phyloP scores from a whole-genome alignment of 2,888 invertebrate genomes.

The Caenorhabditis becei region DNA sequence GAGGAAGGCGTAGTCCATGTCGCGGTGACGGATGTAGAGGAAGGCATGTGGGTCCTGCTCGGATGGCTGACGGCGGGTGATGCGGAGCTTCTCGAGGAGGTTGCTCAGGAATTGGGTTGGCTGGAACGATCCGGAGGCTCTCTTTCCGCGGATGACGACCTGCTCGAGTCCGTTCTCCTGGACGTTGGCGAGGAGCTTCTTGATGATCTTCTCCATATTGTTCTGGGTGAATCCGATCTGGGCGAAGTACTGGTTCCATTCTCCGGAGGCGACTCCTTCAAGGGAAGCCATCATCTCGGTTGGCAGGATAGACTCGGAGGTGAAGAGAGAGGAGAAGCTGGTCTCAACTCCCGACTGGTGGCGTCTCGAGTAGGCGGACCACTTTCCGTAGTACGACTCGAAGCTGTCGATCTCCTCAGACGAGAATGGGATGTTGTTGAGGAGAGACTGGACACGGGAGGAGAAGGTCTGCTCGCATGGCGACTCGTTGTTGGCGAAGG shows the following conservation, averaged over 20 bases:
- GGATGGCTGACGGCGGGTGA: constrained; percentile 62
- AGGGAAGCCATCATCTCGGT: constrained; percentile 71
- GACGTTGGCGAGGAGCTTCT: constrained; percentile 55
- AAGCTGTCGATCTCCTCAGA: constrained; percentile 51
- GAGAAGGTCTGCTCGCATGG: constrained; percentile 70
- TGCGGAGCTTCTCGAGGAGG: constrained; percentile 63
- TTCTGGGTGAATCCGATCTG: constrained; percentile 68
- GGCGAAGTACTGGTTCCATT: constrained; percentile 68
- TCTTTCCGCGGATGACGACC: constrained; percentile 69
- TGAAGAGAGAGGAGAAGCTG: constrained; percentile 71
- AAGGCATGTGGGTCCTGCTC: constrained; percentile 65
- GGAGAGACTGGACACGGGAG: constrained; percentile 59
- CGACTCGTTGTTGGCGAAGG: constrained; percentile 69
- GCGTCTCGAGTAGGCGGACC: constrained; percentile 66
- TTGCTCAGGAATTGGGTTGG: constrained; percentile 64
- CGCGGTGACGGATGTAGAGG: constrained; percentile 70
- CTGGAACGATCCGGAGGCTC: constrained; percentile 62
- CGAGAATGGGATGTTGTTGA: constrained; percentile 69
- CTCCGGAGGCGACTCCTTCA: constrained; percentile 72
- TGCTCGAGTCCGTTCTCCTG: constrained; percentile 67
- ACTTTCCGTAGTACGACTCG: constrained; percentile 63
- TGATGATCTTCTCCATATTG: constrained; percentile 67
- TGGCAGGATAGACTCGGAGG: constrained; percentile 73
- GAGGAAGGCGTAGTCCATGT: constrained; percentile 78
- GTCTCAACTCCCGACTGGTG: constrained; percentile 65